phyloP scores from a whole-genome alignment of 2,113 vertebrate species.

The Redunca redunca region DNA sequence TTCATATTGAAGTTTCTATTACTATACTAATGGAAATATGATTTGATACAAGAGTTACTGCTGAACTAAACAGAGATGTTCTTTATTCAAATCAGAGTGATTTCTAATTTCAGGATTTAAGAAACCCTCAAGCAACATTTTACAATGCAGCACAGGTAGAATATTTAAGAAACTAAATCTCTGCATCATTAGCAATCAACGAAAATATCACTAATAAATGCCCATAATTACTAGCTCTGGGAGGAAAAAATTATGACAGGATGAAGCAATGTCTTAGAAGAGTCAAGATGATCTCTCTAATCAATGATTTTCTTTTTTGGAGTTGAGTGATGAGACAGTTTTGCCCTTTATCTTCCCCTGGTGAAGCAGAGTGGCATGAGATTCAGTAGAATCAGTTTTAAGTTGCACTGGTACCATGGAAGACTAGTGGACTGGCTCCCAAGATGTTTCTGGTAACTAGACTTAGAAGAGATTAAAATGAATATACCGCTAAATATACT shows the following conservation, averaged over 20 bases:
- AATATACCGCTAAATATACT: neutral
- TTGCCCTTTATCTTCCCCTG: conserved; percentile 16
- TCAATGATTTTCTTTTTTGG: neutral
- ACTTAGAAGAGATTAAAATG: conserved; percentile 64
- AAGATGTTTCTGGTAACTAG: conserved; percentile 58
- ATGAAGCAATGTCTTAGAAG: conserved; percentile 43
- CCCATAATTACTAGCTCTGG: conserved; percentile 14
- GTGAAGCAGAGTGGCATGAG: neutral
- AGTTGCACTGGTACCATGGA: neutral
- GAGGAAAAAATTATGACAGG: conserved; percentile 57
- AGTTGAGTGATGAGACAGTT: neutral
- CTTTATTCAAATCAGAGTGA: neutral
- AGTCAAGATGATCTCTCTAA: conserved; percentile 40
- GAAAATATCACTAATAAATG: conserved; percentile 60
- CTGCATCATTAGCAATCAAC: conserved; percentile 43
- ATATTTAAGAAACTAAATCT: conserved; percentile 39
- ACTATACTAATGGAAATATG: neutral
- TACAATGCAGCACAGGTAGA: conserved; percentile 1
- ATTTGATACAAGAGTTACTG: neutral
- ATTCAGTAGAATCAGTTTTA: neutral
- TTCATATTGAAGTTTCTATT: conserved; percentile 26
- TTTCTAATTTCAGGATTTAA: conserved; percentile 29
- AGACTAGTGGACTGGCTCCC: conserved; percentile 55
- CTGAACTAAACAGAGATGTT: conserved; percentile 43
- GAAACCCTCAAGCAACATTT: neutral